phyloP scores from a whole-genome alignment of 1,140 invertebrate genomes.

The Heliconius hermathena region DNA sequence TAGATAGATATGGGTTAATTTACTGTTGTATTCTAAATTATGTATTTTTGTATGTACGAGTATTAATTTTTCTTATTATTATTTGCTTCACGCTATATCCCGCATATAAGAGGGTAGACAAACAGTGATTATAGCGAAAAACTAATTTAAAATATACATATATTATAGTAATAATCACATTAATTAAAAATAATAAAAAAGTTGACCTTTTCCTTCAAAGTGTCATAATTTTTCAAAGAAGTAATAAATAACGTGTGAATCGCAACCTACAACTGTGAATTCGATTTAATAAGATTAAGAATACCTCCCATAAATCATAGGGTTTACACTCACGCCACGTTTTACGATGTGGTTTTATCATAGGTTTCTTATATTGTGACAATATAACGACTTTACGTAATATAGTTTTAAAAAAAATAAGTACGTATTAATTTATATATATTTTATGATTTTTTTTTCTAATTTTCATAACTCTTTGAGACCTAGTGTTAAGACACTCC shows the following conservation, averaged over 20 bases:
- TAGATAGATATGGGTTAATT: too few species aligned
- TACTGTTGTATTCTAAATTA: too few species aligned
- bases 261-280: background rate
- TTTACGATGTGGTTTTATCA: background rate
- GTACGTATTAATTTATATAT: background rate
- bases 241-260: background rate
- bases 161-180: background rate
- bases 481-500: too few species aligned
- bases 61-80: too few species aligned
- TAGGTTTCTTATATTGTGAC: background rate
- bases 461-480: too few species aligned
- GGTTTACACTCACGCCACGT: background rate
- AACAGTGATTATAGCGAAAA: too few species aligned
- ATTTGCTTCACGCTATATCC: too few species aligned
- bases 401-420: background rate
- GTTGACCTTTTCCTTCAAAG: too few species aligned
- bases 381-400: background rate
- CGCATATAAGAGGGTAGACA: too few species aligned
- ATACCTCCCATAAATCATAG: background rate
- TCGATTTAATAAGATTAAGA: background rate
- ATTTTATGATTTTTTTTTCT: background rate
- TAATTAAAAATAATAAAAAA: too few species aligned
- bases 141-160: too few species aligned
- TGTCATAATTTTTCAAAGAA: background rate
- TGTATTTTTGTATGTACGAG: too few species aligned